These are phyloP conservation scores for Punctoribates punctum DNA, from an alignment of 2,888 invertebrate species.

Conservation along the genomic window DNA sequence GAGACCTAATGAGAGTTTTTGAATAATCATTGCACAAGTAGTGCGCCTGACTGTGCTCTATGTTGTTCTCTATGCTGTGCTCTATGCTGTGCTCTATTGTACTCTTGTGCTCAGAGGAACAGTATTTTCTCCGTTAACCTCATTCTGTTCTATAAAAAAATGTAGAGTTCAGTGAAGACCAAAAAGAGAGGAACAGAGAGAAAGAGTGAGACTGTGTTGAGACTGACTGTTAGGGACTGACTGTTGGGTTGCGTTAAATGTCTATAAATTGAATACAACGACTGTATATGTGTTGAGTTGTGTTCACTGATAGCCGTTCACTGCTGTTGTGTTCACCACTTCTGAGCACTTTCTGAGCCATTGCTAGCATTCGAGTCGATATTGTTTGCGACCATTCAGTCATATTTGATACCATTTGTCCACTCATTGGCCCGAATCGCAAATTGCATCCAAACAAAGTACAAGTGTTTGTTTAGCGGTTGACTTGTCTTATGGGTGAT, in stretches of 20 bases:
- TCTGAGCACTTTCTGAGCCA: background rate
- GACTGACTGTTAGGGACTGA: background rate
- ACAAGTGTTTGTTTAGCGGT: background rate
- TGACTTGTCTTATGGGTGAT: conserved; percentile 23
- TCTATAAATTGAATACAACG: conserved; percentile 3
- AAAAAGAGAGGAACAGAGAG: conserved; percentile 19
- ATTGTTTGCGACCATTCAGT: background rate
- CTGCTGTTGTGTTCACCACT: background rate
- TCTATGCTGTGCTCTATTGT: background rate
- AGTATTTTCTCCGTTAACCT: background rate
- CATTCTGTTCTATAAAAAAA: conserved; percentile 2
- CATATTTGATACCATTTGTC: background rate
- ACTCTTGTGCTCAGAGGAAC: background rate
- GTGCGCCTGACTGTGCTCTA: background rate
- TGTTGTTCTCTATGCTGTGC: background rate
- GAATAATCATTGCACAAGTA: background rate
- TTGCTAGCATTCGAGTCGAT: background rate
- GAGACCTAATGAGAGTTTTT: too few species aligned
- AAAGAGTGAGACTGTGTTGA: background rate
- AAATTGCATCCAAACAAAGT: background rate
- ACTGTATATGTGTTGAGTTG: background rate
- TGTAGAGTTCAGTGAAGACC: background rate
- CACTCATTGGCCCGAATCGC: background rate
- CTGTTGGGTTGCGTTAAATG: background rate
- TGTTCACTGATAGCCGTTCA: background rate